phyloP scores from a whole-genome alignment of 2,888 invertebrate species.

The Drosophila affinis region DNA sequence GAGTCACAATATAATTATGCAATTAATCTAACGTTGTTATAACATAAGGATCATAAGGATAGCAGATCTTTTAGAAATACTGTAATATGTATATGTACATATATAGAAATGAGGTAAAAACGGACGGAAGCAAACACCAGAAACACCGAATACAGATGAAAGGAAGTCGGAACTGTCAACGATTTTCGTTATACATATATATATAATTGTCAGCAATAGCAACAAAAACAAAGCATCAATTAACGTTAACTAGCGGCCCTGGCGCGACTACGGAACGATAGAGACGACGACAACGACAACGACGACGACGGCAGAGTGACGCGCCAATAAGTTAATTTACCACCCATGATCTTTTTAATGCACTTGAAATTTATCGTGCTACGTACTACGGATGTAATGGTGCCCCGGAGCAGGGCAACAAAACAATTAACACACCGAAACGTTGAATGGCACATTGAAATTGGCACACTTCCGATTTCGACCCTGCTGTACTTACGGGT shows the following conservation, averaged over 20 bases:
- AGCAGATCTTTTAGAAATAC: not conserved
- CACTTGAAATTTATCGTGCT: slow-evolving; percentile 71
- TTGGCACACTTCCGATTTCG: slow-evolving; percentile 66
- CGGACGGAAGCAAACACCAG: slow-evolving; percentile 52
- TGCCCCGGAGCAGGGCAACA: slow-evolving; percentile 11
- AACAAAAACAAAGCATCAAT: slow-evolving; percentile 65
- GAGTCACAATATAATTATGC: slow-evolving; percentile 15
- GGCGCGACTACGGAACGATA: slow-evolving; percentile 44
- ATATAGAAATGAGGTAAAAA: slow-evolving; percentile 14
- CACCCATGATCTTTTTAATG: slow-evolving; percentile 79
- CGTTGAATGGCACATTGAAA: slow-evolving; percentile 57
- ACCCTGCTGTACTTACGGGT: not conserved
- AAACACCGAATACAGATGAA: not conserved
- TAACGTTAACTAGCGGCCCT: slow-evolving; percentile 60
- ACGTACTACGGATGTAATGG: slow-evolving; percentile 51
- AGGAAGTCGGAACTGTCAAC: not conserved
- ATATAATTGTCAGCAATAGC: slow-evolving; percentile 58
- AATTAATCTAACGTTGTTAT: slow-evolving; percentile 27
- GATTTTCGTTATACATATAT: slow-evolving; percentile 2
- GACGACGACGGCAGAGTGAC: slow-evolving; percentile 44
- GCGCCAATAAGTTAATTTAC: slow-evolving; percentile 75
- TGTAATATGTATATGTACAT: slow-evolving; percentile 1
- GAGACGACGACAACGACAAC: slow-evolving; percentile 4
- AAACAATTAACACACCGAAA: slow-evolving; percentile 75
- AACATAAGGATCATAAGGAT: not conserved